Evolutionary conservation across 1,140 invertebrate genomes (phyloP), one percentile per base, ranked within the genome.

Genomic region (Cecropterus lyciades): DNA sequence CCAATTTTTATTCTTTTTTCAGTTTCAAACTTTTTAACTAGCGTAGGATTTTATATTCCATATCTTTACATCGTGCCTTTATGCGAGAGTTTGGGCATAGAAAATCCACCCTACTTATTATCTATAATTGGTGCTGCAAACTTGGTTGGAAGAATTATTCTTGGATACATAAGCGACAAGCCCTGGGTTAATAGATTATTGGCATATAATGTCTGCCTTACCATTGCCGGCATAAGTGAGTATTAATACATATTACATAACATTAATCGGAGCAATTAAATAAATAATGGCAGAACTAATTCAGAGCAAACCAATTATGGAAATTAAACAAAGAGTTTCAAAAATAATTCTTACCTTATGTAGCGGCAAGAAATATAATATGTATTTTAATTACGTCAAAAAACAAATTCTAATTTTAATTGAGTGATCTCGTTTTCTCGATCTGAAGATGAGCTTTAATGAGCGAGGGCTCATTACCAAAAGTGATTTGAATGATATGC

Each of bases 21-120:
- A 15, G 63, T 98, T 27, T 99, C 98, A 17, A 99, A 99, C 90
- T 98, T 99, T 84, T 95, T 98, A 78, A 99, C 98, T 6, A 98
- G 97, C 82, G 97, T 99, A 73, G 98, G 98, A 30, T 99, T 99
- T 93, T 98, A 99, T 87, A 95, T 99, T 77, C 98, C 98, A 59
- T 97, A 98, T 92, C 93, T 99, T 70, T 97, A 96, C 88, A 94
- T 97, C 42, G 95, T 95, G 65, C 93, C 95, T 46, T 94, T 95
- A 87, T 95, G 95, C 3, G 89, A 95, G 56, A 84, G 93, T 7
- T 73, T 95, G 46, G 91, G 91, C 0, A 93, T 97, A 10, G 70
- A 88, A 84, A 93, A 70, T 86, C 93, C 52, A 73, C 94, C 51
- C 93, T 95, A 94, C 74, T 90, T 98, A 56, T 91, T 98, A 42